Base-by-base conservation (phyloP, 2,888 invertebrate genomes). In the Calliopum simillimum region DNA sequence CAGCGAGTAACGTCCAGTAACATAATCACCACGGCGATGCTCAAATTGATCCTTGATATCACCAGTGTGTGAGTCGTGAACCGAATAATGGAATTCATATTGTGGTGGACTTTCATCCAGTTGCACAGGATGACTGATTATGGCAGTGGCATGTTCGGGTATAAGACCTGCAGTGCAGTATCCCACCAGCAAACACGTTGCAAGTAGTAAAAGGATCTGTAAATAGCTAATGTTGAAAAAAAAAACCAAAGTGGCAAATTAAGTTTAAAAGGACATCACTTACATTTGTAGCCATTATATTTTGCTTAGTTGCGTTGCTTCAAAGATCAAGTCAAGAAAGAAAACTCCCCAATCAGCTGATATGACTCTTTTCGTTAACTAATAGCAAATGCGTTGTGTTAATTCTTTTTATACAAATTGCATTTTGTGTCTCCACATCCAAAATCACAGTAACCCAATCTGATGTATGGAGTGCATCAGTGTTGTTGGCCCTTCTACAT, bases 11-110 rank as follows among this genome's bases (percentile, higher is more conserved):
- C 85, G 84, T 8, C 86, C 86, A 16, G 84, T 80, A 1, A 86
- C 86, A 67, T 83, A 82, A 70, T 85, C 85, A 12, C 86, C 86
- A 33, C 83, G 81, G 61, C 86, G 83, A 70, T 84, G 82, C 77
- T 86, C 86, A 43, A 85, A 84, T 72, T 86, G 86, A 76, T 84
- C 84, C 77, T 86, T 86, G 0, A 86, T 79, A 74, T 86, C 86
- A 14, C 86, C 86, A 12, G 86, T 86, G 47, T 83, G 83, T n/a
- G 79, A 79, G 56, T 86, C 86, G 65, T 86, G 85, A 3, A 86
- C 86, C 3, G 83, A 80, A 62, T 86, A 86, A 44, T 82, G 84
- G 71, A 86, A 86, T 72, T 85, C 85, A 59, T 86, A 86, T 21
- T 85, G 82, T 19, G 85, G 82, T 44, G 83, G 84, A 19, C 79